phyloP scores from a whole-genome alignment of 2,888 invertebrate genomes.

The Yponomeuta sedellus region DNA sequence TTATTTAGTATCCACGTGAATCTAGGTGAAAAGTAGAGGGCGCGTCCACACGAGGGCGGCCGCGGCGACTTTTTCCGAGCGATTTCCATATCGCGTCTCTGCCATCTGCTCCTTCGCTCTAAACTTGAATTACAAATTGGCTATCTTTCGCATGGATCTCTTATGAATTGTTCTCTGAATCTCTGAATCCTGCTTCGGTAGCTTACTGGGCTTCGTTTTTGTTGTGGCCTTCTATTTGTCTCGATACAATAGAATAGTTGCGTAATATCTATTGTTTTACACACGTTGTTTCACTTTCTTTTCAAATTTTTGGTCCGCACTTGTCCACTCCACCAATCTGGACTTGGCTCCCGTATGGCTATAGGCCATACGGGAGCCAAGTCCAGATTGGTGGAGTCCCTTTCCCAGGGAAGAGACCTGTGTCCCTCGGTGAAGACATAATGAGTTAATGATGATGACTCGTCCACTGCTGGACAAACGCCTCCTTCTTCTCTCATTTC shows the following conservation, averaged over 20 bases:
- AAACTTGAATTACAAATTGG: constrained; percentile 47
- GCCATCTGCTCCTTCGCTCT: constrained; percentile 40
- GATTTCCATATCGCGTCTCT: constrained; percentile 50
- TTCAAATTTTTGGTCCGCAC: too few species aligned
- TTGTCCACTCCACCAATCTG: too few species aligned
- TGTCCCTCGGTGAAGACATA: too few species aligned
- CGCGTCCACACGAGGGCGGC: constrained; percentile 17
- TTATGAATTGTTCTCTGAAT: constrained; percentile 35
- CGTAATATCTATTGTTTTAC: background rate
- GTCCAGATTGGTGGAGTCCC: too few species aligned
- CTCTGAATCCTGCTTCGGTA: constrained; percentile 30
- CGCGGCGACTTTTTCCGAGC: constrained; percentile 38
- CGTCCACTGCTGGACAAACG: too few species aligned
- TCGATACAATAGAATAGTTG: background rate
- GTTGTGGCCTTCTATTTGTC: background rate
- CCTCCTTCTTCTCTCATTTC: too few species aligned
- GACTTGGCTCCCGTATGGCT: too few species aligned
- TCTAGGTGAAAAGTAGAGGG: background rate
- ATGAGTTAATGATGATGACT: too few species aligned
- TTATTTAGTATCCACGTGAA: background rate
- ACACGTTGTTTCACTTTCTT: background rate
- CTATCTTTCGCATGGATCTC: constrained; percentile 63
- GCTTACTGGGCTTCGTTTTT: constrained; percentile 21
- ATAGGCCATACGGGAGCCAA: too few species aligned
- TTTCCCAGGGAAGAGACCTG: too few species aligned